Evolutionary conservation across 30 jellyfish, hydroid and myxozoan species (phyloP).

Genomic region (Sanderia malayensis): DNA sequence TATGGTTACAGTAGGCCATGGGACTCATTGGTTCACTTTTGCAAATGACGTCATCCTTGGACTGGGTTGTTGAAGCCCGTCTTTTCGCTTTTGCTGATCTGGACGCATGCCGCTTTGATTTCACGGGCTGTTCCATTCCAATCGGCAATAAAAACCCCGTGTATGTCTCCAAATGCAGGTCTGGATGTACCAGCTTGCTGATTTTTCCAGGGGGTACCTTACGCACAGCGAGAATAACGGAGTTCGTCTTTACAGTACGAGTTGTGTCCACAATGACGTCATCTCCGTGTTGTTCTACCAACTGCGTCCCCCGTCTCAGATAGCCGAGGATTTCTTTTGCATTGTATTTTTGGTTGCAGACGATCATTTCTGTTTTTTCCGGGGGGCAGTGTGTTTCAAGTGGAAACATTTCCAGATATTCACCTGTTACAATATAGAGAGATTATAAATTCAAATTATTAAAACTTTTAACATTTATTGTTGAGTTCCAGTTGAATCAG

Average conservation of each 20-base stretch:
- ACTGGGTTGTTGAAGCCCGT: constrained; percentile 15
- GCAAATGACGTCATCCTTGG: constrained; percentile 16
- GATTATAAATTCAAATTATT: too few species aligned
- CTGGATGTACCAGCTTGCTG: constrained; percentile 92
- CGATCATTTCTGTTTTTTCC: constrained; percentile 59
- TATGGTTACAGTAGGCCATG: neutral
- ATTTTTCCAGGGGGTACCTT: constrained; percentile 96
- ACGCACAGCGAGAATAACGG: constrained; percentile 82
- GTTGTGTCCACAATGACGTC: constrained; percentile 79
- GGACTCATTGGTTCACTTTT: constrained; percentile 3
- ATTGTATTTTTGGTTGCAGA: constrained; percentile 58
- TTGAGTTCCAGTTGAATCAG: too few species aligned
- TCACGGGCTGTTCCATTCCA: constrained; percentile 54
- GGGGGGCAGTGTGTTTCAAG: constrained; percentile 86
- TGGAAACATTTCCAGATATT: constrained; percentile 71
- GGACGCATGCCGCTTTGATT: constrained; percentile 22
- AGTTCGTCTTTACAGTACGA: constrained; percentile 66
- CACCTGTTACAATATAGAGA: constrained; percentile 54
- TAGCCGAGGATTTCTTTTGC: constrained; percentile 91
- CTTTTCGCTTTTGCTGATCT: constrained; percentile 22
- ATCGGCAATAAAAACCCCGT: constrained; percentile 70
- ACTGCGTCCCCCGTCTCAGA: constrained; percentile 93
- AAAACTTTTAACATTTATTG: too few species aligned
- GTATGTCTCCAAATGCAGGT: constrained; percentile 84
- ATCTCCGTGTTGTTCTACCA: constrained; percentile 83